phyloP scores from a whole-genome alignment of 2,888 invertebrate genomes.

The Alloscopus bannaensis region DNA sequence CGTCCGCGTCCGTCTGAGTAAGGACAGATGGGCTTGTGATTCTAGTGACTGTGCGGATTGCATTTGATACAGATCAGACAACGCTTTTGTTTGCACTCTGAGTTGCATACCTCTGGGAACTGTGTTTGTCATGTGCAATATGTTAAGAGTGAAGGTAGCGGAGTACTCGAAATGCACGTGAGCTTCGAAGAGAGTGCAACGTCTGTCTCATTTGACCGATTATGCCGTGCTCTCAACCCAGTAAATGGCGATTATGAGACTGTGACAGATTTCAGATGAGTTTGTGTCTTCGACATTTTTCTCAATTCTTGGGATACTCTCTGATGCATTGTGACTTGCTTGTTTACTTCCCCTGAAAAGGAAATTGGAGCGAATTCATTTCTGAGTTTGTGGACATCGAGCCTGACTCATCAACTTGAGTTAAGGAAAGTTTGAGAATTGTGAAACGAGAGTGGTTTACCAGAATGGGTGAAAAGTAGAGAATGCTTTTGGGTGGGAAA shows the following conservation, averaged over 20 bases:
- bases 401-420: background rate
- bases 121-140: no score
- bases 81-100: no score
- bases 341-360: constrained; percentile 11
- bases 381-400: constrained; percentile 4
- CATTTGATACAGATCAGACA: no score
- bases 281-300: constrained; percentile 11
- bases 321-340: no score
- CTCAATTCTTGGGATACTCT: no score
- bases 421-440: background rate
- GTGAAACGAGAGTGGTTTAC: background rate
- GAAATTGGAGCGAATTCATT: constrained; percentile 1
- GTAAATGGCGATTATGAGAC: constrained; percentile 60
- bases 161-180: no score
- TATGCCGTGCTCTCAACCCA: constrained; percentile 58
- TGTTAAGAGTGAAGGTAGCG: no score
- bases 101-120: no score
- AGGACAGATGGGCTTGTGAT: constrained; percentile 31
- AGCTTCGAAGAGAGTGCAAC: no score
- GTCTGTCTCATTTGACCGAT: constrained; percentile 55
- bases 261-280: constrained; percentile 59
- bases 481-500: background rate
- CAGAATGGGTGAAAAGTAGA: background rate
- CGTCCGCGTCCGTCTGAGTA: background rate
- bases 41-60: constrained; percentile 8